Conservation (phyloP, 1,140 invertebrate species). For the Dendroctonus ponderosae region DNA sequence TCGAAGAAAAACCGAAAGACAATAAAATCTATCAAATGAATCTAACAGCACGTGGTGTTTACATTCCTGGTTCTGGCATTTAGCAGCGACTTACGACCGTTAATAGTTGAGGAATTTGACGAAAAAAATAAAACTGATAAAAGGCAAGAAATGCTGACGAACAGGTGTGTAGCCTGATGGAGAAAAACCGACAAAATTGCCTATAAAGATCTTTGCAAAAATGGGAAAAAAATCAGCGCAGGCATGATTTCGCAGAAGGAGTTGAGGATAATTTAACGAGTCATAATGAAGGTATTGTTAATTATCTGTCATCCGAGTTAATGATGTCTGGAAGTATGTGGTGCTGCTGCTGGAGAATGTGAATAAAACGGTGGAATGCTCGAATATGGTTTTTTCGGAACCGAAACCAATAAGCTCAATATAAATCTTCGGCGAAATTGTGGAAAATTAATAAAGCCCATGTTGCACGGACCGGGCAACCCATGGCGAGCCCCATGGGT, state of each 20-base stretch:
- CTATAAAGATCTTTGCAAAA: background rate
- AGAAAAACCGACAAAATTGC: slow-evolving; percentile 2
- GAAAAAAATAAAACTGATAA: slow-evolving; percentile 1
- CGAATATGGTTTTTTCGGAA: background rate
- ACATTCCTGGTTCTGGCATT: slow-evolving; percentile 9
- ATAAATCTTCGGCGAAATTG: slow-evolving; percentile 22
- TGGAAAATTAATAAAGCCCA: slow-evolving; percentile 18
- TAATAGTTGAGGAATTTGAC: slow-evolving; percentile 9
- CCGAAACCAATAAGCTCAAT: background rate
- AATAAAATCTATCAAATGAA: too few relatives aligned
- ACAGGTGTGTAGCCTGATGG: slow-evolving; percentile 7
- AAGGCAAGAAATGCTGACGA: background rate
- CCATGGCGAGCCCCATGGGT: slow-evolving; percentile 26
- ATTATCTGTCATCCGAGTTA: too few relatives aligned
- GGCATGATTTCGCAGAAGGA: slow-evolving; percentile 5
- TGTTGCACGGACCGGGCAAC: slow-evolving; percentile 20
- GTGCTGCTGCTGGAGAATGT: background rate
- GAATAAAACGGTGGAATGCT: slow-evolving; percentile 5
- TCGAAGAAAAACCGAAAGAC: background rate
- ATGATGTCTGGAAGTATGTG: too few relatives aligned
- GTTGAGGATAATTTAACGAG: background rate
- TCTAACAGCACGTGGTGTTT: slow-evolving; percentile 8
- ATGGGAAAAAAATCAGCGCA: background rate
- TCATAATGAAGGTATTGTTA: too few relatives aligned
- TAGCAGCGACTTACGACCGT: slow-evolving; percentile 10